Base-by-base conservation (phyloP, 2,113 vertebrate genomes). In the Ondatra zibethicus region DNA sequence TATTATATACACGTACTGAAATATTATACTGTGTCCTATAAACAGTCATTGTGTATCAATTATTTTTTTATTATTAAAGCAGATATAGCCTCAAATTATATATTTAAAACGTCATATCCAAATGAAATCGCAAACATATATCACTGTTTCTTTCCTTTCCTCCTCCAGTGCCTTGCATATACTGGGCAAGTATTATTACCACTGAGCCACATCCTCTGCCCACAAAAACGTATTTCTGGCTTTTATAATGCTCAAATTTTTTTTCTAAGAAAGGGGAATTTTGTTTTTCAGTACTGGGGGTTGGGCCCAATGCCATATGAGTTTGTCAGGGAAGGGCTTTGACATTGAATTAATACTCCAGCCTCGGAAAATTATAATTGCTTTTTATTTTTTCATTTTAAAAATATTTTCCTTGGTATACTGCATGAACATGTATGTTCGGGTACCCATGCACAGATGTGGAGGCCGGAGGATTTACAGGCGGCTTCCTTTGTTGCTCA, bases 111-210 rank as follows among this genome's bases (percentile, higher is more conserved):
- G 31, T 76, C n/a, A 93, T 47, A 75, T 25, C 82, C 45, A 82
- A 91, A 65, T 77, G 70, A 89, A 92, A 72, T 95, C 82, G 85
- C 47, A 90, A 25, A 75, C 88, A 58, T 88, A 19, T 70, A 33
- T 33, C 42, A 36, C 5, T 36, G 45, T 23, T 8, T 31, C 7
- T 45, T 85, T 65, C 27, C 82, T 65, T 61, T 23, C 12, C 7
- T 10, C 31, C 19, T 87, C 29, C 31, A 50, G 42, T 25, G 3
- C 25, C 61, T 85, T 66, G 63, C 42, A 47, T 27, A 33, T 66
- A 47, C 45, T 21, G 12, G 63, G 42, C 11, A 68, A 19, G 10
- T 23, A 25, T 29, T 87, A 19, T 31, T 36, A 36, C 65, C 63
- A 36, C 45, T 36, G 42, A 36, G 45, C 31, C 21, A 14, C 63